phyloP scores from a whole-genome alignment of 2,888 invertebrate genomes.

The Chamaedrilus cognettii region DNA sequence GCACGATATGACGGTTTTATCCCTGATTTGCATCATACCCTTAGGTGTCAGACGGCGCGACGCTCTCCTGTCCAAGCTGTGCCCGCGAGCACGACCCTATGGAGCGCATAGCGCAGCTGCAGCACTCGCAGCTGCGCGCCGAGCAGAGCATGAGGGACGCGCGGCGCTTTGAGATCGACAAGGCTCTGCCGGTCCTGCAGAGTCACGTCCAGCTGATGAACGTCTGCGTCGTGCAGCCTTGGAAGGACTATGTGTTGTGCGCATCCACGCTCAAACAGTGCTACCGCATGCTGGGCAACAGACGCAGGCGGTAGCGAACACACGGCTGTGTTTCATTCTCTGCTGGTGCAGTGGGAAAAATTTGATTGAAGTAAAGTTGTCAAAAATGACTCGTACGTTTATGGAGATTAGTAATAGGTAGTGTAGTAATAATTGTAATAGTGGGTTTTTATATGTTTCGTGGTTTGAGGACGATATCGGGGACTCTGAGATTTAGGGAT shows the following conservation, averaged over 20 bases:
- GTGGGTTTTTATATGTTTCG: too few species aligned
- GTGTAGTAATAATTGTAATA: too few species aligned
- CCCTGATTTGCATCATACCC: too few species aligned
- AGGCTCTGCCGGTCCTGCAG: conserved; percentile 43
- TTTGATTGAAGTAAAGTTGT: too few species aligned
- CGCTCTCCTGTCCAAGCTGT: conserved; percentile 24
- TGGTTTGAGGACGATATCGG: too few species aligned
- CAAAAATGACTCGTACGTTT: too few species aligned
- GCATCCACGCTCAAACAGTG: conserved; percentile 57
- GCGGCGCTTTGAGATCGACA: conserved; percentile 27
- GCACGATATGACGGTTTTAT: too few species aligned
- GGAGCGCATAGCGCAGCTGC: conserved; percentile 23
- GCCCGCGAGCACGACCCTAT: conserved; percentile 24
- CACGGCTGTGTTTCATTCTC: background rate
- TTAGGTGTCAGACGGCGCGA: too few species aligned
- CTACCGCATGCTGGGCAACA: conserved; percentile 49
- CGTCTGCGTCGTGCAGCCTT: conserved; percentile 46
- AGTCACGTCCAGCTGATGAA: conserved; percentile 46
- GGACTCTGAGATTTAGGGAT: too few species aligned
- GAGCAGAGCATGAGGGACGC: conserved; percentile 44
- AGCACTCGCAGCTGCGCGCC: conserved; percentile 29
- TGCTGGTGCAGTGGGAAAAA: too few species aligned
- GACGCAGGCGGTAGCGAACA: conserved; percentile 29
- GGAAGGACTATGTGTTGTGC: conserved; percentile 54
- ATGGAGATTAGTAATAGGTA: too few species aligned